Base-by-base conservation (phyloP, 2,797 vertebrate species). In the Syndactyla subalaris region DNA sequence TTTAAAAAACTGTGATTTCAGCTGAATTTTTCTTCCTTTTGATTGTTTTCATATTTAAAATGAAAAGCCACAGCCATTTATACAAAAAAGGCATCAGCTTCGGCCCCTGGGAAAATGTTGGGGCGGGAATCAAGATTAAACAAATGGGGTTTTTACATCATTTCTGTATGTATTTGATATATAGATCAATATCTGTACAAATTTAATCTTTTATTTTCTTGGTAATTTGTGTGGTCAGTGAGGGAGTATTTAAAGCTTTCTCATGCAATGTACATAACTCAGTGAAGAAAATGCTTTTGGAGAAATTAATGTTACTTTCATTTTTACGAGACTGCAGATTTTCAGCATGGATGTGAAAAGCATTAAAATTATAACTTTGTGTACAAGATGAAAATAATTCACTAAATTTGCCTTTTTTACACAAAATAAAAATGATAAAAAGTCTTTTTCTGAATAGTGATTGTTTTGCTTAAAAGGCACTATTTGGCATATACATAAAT, bases 281-380 rank as follows among this genome's bases (percentile, higher is more conserved):
- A 98, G 98, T 98, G 98, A 98, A 98, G 73, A 91, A 90, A 97
- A 96, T 89, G 97, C 97, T 97, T 98, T 98, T 94, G 70, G 96
- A 97, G 93, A 98, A 98, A 97, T 98, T 98, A 98, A 98, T 98
- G 98, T 98, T 98, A 96, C 98, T 98, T 98, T 98, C 98, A 98
- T 98, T 98, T 99, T 99, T 99, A 99, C 96, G 97, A 98, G 98
- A 98, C 98, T 98, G 98, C 98, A 98, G 98, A 98, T 99, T 98
- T 98, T 98, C 98, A 98, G 99, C 99, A 99, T 99, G 99, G 98
- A 99, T 99, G 98, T 99, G 98, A 98, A 99, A 98, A 99, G 98
- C 98, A 99, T 99, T 98, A 98, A 98, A 98, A 98, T 97, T 99
- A 98, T 98, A 98, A 98, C 97, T 98, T 98, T 98, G 97, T 98